phyloP scores from a whole-genome alignment of 2,113 vertebrate genomes.

The Dermatemys mawii region DNA sequence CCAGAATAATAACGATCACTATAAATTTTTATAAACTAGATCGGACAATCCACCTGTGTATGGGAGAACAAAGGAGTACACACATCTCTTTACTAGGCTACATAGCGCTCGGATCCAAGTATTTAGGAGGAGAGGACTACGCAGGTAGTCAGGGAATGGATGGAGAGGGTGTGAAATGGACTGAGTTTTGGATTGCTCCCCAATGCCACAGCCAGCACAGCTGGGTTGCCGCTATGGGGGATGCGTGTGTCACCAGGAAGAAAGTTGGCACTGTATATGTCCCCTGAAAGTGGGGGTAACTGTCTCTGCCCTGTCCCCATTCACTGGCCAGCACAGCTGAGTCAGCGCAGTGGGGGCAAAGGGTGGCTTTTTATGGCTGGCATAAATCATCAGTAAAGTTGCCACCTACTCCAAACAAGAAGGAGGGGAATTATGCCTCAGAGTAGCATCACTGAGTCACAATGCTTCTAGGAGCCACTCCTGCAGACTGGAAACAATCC shows the following conservation, averaged over 20 bases:
- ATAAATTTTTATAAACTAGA: neutral
- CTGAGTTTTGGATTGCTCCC: neutral
- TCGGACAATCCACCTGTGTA: neutral
- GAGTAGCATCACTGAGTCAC: neutral
- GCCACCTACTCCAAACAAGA: neutral
- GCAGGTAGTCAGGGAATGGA: neutral
- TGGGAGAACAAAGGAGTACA: neutral
- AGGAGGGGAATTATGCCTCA: neutral
- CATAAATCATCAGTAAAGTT: neutral
- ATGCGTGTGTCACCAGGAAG: neutral
- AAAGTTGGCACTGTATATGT: neutral
- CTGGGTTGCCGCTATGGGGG: neutral
- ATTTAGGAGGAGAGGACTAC: neutral
- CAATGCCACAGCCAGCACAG: slow-evolving; percentile 19
- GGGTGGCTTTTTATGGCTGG: neutral
- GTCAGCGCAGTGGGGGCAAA: neutral
- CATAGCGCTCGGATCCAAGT: neutral
- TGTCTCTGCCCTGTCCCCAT: neutral
- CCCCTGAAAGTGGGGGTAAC: neutral
- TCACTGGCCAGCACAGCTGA: neutral
- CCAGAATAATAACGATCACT: neutral
- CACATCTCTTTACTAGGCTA: neutral
- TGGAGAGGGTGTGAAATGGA: neutral
- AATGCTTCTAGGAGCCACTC: neutral
- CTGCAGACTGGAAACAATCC: neutral